These are phyloP conservation scores for Clivina fossor DNA, from an alignment of 2,888 invertebrate genomes.

Conservation along the genomic window DNA sequence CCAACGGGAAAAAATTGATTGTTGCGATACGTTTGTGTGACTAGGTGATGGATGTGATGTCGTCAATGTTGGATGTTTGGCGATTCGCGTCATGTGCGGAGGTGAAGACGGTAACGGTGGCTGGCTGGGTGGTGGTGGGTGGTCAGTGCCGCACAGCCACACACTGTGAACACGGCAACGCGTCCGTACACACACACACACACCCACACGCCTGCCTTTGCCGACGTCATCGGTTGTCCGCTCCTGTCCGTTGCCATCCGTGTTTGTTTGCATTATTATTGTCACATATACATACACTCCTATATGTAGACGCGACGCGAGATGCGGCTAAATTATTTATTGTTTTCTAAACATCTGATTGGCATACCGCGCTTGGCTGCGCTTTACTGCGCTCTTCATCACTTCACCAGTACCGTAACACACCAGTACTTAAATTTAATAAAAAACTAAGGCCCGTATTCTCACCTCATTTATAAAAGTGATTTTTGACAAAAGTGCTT, in stretches of 20 bases:
- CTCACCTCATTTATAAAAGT: no score
- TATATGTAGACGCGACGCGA: no score
- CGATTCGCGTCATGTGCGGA: conserved; percentile 17
- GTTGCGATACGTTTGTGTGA: no score
- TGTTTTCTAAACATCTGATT: conserved; percentile 2
- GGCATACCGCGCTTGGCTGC: neutral
- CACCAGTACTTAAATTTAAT: neutral
- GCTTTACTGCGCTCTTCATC: neutral
- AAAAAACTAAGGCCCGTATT: neutral
- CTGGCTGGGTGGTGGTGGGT: no score
- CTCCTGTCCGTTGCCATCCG: neutral
- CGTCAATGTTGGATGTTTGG: conserved; percentile 6
- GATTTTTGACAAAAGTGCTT: no score
- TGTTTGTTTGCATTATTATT: neutral
- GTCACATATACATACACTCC: no score
- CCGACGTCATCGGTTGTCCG: neutral
- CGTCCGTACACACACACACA: conserved; percentile 24
- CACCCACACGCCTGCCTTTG: conserved; percentile 11
- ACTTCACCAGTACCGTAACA: neutral
- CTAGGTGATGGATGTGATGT: no score
- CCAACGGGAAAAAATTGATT: no score
- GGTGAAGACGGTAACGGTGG: conserved; percentile 9
- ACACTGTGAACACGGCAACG: conserved; percentile 19
- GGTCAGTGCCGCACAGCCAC: conserved; percentile 4
- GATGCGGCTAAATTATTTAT: conserved; percentile 4